Evolutionary conservation across 2,888 invertebrate genomes (phyloP).

Genomic region (Macaria notata): DNA sequence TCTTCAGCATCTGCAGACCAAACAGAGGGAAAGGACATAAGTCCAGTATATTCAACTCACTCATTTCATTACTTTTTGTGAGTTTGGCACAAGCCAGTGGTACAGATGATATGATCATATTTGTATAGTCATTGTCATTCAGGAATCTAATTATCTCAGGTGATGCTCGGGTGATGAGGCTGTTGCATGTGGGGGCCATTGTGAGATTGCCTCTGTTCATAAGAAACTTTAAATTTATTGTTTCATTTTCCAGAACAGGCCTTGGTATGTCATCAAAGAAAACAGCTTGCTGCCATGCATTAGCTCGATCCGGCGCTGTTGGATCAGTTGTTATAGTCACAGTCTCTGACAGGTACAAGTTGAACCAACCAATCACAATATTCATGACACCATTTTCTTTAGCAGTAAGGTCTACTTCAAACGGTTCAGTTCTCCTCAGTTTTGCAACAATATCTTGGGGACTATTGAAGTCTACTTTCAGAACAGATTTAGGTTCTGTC

Average conservation of each 20-base stretch:
- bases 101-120: slow-evolving; percentile 60
- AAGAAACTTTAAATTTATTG: slow-evolving; percentile 55
- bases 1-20: slow-evolving; percentile 81
- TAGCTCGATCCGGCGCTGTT: slow-evolving; percentile 60
- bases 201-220: slow-evolving; percentile 65
- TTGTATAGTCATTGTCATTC: slow-evolving; percentile 69
- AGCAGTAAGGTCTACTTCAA: slow-evolving; percentile 58
- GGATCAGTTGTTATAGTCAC: slow-evolving; percentile 85
- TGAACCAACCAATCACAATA: slow-evolving; percentile 88
- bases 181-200: slow-evolving; percentile 45
- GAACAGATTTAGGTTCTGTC: slow-evolving; percentile 78
- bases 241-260: slow-evolving; percentile 48
- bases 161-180: slow-evolving; percentile 51
- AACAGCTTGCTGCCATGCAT: slow-evolving; percentile 91
- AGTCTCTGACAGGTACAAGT: slow-evolving; percentile 85
- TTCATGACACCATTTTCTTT: slow-evolving; percentile 81
- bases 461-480: slow-evolving; percentile 85
- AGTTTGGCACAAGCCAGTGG: slow-evolving; percentile 61
- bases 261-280: slow-evolving; percentile 81
- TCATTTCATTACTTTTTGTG: slow-evolving; percentile 59
- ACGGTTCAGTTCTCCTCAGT: slow-evolving; percentile 58
- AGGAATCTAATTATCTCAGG: slow-evolving; percentile 65
- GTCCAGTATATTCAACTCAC: slow-evolving; percentile 75
- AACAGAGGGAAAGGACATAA: slow-evolving; percentile 84
- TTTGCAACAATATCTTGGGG: slow-evolving; percentile 67